Percentiles rank a stretch among this genome's conserved stretches.
phyloP scores from a whole-genome alignment of 2,797 vertebrate species.

The Chiloscyllium punctatum region DNA sequence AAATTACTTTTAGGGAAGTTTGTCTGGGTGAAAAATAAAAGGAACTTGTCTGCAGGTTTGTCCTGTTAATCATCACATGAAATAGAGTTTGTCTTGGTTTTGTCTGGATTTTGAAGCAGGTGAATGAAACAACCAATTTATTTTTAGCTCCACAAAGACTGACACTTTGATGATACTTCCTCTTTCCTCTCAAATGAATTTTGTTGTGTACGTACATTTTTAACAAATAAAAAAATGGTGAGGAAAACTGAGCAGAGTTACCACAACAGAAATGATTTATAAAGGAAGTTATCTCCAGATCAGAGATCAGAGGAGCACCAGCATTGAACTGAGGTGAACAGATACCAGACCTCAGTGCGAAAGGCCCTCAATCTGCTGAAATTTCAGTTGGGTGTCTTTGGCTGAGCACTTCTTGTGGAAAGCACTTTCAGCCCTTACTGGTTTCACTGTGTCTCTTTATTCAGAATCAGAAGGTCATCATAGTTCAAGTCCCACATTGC shows the following conservation, averaged over 20 bases:
- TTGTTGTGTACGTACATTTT: neutral
- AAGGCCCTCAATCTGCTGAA: neutral
- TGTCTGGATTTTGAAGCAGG: slow-evolving; percentile 1
- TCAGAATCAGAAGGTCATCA: neutral
- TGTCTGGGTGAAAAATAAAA: slow-evolving; percentile 26
- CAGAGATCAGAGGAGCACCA: neutral
- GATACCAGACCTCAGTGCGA: neutral
- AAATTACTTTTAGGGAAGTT: slow-evolving; percentile 33
- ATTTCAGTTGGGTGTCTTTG: neutral
- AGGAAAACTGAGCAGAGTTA: neutral
- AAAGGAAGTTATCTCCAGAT: neutral
- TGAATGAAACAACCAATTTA: neutral
- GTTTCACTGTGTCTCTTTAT: neutral
- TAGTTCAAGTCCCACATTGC: neutral
- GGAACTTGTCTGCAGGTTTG: slow-evolving; percentile 10
- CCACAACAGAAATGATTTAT: neutral
- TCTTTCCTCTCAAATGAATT: neutral
- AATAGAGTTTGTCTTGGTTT: neutral
- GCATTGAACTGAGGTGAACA: neutral
- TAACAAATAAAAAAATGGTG: neutral
- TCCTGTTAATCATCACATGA: neutral
- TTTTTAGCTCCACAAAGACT: neutral
- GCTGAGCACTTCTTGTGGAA: neutral
- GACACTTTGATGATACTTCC: slow-evolving; percentile 7
- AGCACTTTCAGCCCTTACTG: neutral